Conservation (phyloP, 2,113 vertebrate genomes). For the Glaucomys volans region DNA sequence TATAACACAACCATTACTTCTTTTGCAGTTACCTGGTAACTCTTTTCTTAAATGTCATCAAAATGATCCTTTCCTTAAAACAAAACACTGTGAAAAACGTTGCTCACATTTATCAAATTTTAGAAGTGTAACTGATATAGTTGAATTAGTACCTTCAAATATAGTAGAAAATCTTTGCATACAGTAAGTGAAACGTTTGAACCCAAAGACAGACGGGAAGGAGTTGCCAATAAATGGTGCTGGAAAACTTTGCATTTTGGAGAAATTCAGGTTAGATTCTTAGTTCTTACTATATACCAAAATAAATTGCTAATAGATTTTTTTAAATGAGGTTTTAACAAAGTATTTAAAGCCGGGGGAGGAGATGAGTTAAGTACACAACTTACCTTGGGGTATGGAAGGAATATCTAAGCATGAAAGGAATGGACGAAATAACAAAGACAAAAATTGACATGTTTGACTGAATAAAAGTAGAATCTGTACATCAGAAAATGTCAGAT, state of each 20-base stretch:
- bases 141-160: background rate
- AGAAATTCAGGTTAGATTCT: background rate
- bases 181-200: background rate
- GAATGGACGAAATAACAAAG: conserved; percentile 3
- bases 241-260: background rate
- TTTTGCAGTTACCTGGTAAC: background rate
- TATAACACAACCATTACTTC: background rate
- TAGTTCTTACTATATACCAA: background rate
- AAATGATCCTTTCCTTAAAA: background rate
- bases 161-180: background rate
- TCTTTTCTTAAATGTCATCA: background rate
- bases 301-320: background rate
- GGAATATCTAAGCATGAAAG: conserved; percentile 14
- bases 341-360: background rate
- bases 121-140: background rate
- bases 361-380: background rate
- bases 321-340: background rate
- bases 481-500: background rate
- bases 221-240: background rate
- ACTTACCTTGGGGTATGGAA: background rate
- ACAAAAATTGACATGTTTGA: background rate
- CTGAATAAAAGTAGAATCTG: background rate
- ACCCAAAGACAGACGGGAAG: background rate
- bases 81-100: background rate
- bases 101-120: background rate